A percentile compares a stretch with the other conserved stretches of the same genome.
phyloP scores from a whole-genome alignment of 2,797 vertebrate species.

The Pelochelys cantorii region DNA sequence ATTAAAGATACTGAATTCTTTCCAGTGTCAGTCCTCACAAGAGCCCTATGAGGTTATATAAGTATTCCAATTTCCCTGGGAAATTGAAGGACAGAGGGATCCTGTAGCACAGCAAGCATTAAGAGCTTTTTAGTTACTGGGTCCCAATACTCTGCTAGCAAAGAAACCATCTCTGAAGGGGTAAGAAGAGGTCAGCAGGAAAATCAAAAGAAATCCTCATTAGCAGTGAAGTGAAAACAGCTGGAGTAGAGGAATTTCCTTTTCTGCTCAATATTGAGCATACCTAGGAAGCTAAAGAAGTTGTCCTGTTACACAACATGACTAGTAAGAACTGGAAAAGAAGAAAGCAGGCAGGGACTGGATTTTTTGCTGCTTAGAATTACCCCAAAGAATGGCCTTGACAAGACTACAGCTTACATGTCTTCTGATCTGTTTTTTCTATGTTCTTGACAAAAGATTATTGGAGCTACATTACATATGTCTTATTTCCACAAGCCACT shows the following conservation, averaged over 20 bases:
- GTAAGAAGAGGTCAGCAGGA: conserved; percentile 9
- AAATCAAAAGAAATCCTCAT: not conserved
- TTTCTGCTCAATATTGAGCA: not conserved
- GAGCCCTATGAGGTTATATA: conserved; percentile 5
- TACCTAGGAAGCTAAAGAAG: conserved; percentile 8
- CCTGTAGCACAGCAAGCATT: conserved; percentile 16
- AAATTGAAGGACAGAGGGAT: conserved; percentile 32
- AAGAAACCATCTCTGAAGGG: not conserved
- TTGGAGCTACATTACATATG: not conserved
- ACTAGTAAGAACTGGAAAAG: not conserved
- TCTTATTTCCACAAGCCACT: not conserved
- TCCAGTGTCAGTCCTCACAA: not conserved
- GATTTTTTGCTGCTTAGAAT: not conserved
- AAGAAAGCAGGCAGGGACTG: not conserved
- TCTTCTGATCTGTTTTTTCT: not conserved
- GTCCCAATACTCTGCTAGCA: not conserved
- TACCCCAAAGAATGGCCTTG: fast-evolving
- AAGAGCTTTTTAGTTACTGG: conserved; percentile 15
- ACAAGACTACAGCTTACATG: not conserved
- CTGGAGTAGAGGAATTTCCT: conserved; percentile 30
- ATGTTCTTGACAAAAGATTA: not conserved
- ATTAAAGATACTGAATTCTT: conserved; percentile 48
- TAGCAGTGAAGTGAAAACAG: conserved; percentile 4
- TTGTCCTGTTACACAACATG: not conserved
- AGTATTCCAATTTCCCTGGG: not conserved